Conservation (phyloP, 2,888 invertebrate genomes). For the Ariolimax columbianus region DNA sequence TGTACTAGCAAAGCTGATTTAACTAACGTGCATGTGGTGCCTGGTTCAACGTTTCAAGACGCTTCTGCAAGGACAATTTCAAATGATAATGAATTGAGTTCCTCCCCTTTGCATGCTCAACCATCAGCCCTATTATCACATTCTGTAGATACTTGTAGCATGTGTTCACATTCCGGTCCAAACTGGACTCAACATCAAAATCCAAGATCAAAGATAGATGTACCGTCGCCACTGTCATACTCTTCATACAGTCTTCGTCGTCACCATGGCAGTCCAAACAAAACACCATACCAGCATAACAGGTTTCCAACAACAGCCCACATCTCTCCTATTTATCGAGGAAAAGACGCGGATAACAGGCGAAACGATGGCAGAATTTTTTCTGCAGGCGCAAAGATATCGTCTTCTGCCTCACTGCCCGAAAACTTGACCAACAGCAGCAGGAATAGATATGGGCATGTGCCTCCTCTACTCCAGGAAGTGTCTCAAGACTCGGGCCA, state of each 20-base stretch:
- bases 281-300: neutral
- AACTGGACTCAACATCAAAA: neutral
- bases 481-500: slow-evolving; percentile 50
- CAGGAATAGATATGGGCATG: neutral
- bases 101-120: neutral
- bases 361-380: neutral
- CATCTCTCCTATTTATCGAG: neutral
- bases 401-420: slow-evolving; percentile 19
- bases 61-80: neutral
- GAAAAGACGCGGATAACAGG: neutral
- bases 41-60: neutral
- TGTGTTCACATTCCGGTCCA: neutral
- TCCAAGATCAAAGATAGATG: neutral
- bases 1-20: neutral
- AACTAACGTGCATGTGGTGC: neutral
- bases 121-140: neutral
- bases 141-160: neutral
- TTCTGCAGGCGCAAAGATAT: neutral
- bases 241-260: neutral
- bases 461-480: slow-evolving; percentile 35
- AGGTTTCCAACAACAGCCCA: neutral
- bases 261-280: neutral
- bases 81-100: neutral
- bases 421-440: slow-evolving; percentile 14
- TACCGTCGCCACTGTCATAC: neutral